Conservation (phyloP, 2,113 vertebrate genomes). For the Seriola aureovittata region DNA sequence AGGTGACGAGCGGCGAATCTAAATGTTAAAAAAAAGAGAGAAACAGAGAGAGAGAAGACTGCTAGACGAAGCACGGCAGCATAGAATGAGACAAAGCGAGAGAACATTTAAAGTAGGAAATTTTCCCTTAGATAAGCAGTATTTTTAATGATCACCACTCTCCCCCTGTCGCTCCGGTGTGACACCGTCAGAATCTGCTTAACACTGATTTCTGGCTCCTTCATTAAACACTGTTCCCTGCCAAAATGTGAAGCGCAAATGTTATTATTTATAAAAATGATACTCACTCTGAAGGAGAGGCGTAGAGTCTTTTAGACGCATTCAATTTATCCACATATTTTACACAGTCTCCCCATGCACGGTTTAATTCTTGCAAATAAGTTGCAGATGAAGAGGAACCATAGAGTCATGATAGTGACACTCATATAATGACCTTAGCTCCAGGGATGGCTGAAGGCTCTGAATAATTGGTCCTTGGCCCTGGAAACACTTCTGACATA, state of each 20-base stretch:
- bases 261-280: constrained; percentile 68
- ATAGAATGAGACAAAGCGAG: constrained; percentile 78
- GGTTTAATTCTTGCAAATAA: constrained; percentile 70
- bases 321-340: constrained; percentile 40
- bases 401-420: constrained; percentile 67
- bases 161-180: constrained; percentile 48
- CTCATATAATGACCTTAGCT: constrained; percentile 79
- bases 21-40: constrained; percentile 69
- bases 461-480: constrained; percentile 81
- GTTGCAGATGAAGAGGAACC: constrained; percentile 70
- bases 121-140: constrained; percentile 86
- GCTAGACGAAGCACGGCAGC: constrained; percentile 78
- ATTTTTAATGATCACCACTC: constrained; percentile 84
- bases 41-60: constrained; percentile 69
- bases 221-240: constrained; percentile 58
- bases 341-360: background rate
- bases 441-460: constrained; percentile 66
- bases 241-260: constrained; percentile 63
- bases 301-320: constrained; percentile 23
- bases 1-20: constrained; percentile 84
- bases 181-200: constrained; percentile 72
- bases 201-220: constrained; percentile 69
- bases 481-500: constrained; percentile 76
- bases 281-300: constrained; percentile 29
- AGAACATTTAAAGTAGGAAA: constrained; percentile 81